A percentile compares a stretch with the other conserved stretches of the same genome.
These are phyloP conservation scores for Nomia melanderi DNA, from an alignment of 1,140 invertebrate species.

Conservation along the genomic window DNA sequence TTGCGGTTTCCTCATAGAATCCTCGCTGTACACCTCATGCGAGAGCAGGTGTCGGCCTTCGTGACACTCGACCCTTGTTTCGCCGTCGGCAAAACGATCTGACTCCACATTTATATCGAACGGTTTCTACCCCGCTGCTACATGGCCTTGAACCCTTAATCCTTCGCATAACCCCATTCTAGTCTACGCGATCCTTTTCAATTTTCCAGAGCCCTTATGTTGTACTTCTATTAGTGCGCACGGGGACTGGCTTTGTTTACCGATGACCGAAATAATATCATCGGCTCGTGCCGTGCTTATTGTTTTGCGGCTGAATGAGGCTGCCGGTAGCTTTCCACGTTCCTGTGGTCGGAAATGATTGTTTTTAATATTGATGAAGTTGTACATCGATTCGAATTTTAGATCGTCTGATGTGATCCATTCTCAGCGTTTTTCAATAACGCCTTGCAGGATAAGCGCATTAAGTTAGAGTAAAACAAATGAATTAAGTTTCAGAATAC, in stretches of 20 bases:
- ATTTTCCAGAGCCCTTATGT: slow-evolving; percentile 2
- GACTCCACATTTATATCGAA: background rate
- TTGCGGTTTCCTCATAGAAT: slow-evolving; percentile 38
- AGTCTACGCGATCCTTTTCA: background rate
- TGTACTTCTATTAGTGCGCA: slow-evolving; percentile 32
- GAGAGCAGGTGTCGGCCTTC: slow-evolving; percentile 29
- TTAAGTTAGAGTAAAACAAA: no score
- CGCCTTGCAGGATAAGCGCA: no score
- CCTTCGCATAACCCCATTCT: slow-evolving; percentile 27
- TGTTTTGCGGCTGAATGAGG: slow-evolving; percentile 24
- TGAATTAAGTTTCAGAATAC: no score
- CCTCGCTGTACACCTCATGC: background rate
- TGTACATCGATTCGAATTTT: background rate
- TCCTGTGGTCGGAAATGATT: background rate
- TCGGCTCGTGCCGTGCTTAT: slow-evolving; percentile 14
- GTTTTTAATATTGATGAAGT: background rate
- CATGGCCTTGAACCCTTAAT: slow-evolving; percentile 47
- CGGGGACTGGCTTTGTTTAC: background rate
- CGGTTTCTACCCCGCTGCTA: slow-evolving; percentile 10
- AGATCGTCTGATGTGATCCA: background rate
- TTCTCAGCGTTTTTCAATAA: no score
- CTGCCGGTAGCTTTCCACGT: background rate
- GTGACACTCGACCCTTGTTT: slow-evolving; percentile 36
- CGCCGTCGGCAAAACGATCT: slow-evolving; percentile 14
- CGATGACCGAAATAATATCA: slow-evolving; percentile 32